A percentile compares a stretch with the other conserved stretches of the same genome.
phyloP scores from a whole-genome alignment of 2,113 vertebrate genomes.

The Gavialis gangeticus region DNA sequence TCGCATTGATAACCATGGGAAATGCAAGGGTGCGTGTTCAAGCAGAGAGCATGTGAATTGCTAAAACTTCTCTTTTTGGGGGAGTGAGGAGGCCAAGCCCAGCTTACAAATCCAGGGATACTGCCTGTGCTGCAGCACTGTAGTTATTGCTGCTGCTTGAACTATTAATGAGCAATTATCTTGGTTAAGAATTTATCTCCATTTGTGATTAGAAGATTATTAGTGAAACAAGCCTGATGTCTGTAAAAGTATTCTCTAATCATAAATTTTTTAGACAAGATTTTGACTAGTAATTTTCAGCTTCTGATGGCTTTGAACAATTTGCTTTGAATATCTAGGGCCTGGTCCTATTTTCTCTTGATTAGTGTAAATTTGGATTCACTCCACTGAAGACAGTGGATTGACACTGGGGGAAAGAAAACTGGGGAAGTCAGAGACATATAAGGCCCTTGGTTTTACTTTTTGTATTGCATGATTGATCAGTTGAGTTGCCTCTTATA shows the following conservation, averaged over 20 bases:
- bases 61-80: background rate
- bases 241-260: conserved; percentile 31
- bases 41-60: background rate
- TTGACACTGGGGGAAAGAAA: background rate
- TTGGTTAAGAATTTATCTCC: background rate
- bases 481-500: background rate
- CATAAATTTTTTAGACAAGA: conserved; percentile 36
- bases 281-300: conserved; percentile 36
- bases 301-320: background rate
- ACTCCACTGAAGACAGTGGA: background rate
- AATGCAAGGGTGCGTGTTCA: background rate
- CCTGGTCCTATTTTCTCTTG: conserved; percentile 27
- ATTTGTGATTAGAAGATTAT: conserved; percentile 47
- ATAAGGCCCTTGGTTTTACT: background rate
- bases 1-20: background rate
- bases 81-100: background rate
- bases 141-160: background rate
- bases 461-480: background rate
- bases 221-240: conserved; percentile 44
- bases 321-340: background rate
- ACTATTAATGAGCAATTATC: background rate
- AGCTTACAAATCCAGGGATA: background rate
- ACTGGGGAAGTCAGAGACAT: background rate
- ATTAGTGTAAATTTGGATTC: background rate
- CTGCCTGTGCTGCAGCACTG: background rate